Evolutionary conservation across 2,113 vertebrate species (phyloP), one percentile per base, ranked within the genome.

Genomic region (Heterochromis multidens): DNA sequence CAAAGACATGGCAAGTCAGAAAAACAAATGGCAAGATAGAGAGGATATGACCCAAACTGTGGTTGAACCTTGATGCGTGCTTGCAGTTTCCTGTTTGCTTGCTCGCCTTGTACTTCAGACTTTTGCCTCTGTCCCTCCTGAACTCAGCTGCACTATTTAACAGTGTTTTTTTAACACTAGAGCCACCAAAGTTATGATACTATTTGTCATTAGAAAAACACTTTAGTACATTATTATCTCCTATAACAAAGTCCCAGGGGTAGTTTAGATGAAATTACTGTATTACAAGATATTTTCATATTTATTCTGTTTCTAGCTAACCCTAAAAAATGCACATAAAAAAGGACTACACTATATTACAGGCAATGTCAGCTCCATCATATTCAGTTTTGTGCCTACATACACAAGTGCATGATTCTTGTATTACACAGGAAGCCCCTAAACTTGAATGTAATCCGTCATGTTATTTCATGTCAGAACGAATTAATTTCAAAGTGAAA

Each of bases 71-170:
- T 67, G 10, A 80, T 78, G 82, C 81, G 77, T 77, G 31, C 65
- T 3, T 87, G 70, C 82, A 82, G 92, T 89, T 96, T 96, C 95
- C 95, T 96, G 95, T 96, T 95, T 94, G 70, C 87, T 88, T 12
- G n/a, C 62, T 82, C 7, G 10, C 8, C 72, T 85, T 17, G 19
- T 57, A 46, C 60, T 13, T 84, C 67, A 58, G 25, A 19, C 58
- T 87, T 79, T 5, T 79, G 14, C 63, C 67, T 70, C 29, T 23
- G 79, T 91, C 88, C 84, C 54, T 76, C 80, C 58, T 60, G 77
- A 76, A 25, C 31, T 60, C 13, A 19, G 0, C 65, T 74, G 33
- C 27, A 87, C 2, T 10, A 43, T 49, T 52, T 27, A 67, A 27
- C 80, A 23, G 25, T 8, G 10, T 40, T 40, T 33, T 33, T 49